These are phyloP conservation scores for Otolemur crassicaudatus DNA, from an alignment of 2,797 vertebrate species.

Conservation along the genomic window DNA sequence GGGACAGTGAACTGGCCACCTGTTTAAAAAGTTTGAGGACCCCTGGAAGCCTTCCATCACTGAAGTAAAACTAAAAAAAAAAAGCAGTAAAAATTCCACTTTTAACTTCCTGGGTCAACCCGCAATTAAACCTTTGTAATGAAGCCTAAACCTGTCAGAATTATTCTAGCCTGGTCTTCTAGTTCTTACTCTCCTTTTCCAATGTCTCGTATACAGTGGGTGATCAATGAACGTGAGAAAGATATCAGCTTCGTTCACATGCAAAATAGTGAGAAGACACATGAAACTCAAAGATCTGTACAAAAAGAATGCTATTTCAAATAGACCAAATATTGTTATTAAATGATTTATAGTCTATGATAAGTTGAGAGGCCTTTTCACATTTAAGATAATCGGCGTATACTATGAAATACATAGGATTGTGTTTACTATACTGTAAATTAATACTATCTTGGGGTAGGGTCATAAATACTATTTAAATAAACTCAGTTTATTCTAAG, in stretches of 20 bases:
- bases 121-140: neutral
- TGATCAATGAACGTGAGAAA: neutral
- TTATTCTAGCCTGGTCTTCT: neutral
- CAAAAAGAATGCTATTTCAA: neutral
- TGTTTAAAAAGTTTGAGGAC: no score
- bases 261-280: neutral
- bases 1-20: no score
- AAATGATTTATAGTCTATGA: neutral
- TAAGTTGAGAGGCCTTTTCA: neutral
- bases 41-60: neutral
- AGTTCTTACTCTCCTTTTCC: neutral
- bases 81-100: neutral
- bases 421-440: neutral
- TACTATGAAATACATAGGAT: neutral
- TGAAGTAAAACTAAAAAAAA: neutral
- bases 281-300: neutral
- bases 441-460: neutral
- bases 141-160: neutral
- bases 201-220: neutral
- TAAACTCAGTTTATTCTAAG: neutral
- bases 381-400: neutral
- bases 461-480: neutral
- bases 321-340: constrained; percentile 13
- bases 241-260: neutral
- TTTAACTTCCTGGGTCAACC: neutral